phyloP scores from a whole-genome alignment of 2,797 vertebrate genomes.

The Peromyscus nudipes region DNA sequence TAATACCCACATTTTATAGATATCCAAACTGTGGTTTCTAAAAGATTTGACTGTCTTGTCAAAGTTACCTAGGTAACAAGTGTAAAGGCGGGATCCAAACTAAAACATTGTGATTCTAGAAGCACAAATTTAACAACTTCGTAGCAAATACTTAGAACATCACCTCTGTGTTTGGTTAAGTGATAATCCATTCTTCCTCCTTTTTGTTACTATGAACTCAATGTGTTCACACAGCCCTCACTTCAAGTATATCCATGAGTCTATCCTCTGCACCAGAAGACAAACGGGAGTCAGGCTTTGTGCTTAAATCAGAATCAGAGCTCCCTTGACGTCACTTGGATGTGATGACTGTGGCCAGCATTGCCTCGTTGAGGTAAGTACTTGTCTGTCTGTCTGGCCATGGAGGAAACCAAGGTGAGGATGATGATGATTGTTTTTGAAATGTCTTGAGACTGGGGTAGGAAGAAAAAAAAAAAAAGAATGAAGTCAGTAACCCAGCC shows the following conservation, averaged over 20 bases:
- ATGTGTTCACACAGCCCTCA: background rate
- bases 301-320: background rate
- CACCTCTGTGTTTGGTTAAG: background rate
- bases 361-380: too few species aligned
- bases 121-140: background rate
- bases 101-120: background rate
- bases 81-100: background rate
- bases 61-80: background rate
- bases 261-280: background rate
- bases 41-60: background rate
- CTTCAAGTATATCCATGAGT: background rate
- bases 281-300: background rate
- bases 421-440: background rate
- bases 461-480: background rate
- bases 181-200: background rate
- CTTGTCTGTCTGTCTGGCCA: background rate
- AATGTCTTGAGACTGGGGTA: background rate
- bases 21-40: background rate
- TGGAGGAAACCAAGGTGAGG: background rate
- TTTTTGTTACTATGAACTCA: background rate
- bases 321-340: background rate
- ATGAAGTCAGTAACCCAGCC: background rate
- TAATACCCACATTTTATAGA: conserved; percentile 24
- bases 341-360: background rate
- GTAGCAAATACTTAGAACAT: background rate